phyloP scores from a whole-genome alignment of 1,140 invertebrate genomes.

The Ridgeia piscesae region DNA sequence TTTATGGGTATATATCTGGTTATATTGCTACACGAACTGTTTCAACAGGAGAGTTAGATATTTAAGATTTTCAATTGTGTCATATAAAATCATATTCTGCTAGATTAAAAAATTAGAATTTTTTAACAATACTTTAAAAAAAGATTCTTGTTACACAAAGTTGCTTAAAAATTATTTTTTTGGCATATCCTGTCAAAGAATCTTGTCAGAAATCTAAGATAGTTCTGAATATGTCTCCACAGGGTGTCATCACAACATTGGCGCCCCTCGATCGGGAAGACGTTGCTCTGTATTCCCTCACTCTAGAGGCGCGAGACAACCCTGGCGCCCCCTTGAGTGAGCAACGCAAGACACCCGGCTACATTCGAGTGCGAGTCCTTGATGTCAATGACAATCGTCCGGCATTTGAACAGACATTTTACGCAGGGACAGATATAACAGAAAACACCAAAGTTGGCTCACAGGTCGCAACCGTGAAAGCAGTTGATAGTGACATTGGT shows the following conservation, averaged over 20 bases:
- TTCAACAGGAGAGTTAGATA: too few species aligned
- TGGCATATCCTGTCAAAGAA: too few species aligned
- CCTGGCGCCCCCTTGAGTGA: slow-evolving; percentile 87
- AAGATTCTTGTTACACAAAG: too few species aligned
- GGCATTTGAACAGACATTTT: slow-evolving; percentile 64
- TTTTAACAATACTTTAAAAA: too few species aligned
- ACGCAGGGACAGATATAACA: slow-evolving; percentile 66
- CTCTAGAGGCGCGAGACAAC: slow-evolving; percentile 92
- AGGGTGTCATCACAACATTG: slow-evolving; percentile 76
- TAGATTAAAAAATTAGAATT: not conserved
- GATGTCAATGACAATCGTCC: slow-evolving; percentile 88
- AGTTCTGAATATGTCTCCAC: slow-evolving; percentile 40
- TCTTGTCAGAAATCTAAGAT: not conserved
- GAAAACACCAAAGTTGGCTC: slow-evolving; percentile 62
- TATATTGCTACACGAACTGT: not conserved
- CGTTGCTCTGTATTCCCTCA: slow-evolving; percentile 73
- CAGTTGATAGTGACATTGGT: slow-evolving; percentile 71
- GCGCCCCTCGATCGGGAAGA: slow-evolving; percentile 82
- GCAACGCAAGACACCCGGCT: slow-evolving; percentile 72
- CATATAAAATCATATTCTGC: not conserved
- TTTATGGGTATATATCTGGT: not conserved
- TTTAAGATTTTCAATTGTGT: not conserved
- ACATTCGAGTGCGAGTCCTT: slow-evolving; percentile 66
- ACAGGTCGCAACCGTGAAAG: slow-evolving; percentile 72
- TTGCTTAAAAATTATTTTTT: too few species aligned